Evolutionary conservation across 2,113 vertebrate genomes (phyloP).

Genomic region (Microcebus griseorufus): DNA sequence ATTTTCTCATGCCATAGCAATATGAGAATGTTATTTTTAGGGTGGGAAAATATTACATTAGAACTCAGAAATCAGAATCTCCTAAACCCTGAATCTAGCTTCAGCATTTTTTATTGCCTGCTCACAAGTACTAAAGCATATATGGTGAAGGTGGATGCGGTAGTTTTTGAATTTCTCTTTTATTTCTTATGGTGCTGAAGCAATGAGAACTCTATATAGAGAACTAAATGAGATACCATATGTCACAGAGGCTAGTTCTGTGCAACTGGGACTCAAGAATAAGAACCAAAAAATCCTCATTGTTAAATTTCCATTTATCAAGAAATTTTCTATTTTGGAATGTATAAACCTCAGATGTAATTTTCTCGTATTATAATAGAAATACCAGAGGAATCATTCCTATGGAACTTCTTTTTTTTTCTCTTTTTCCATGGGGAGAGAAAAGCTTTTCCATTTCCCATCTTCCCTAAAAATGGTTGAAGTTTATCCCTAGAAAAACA

Average conservation of each 20-base stretch:
- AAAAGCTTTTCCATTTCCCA: not conserved
- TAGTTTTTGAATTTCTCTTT: not conserved
- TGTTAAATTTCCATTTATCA: slow-evolving; percentile 32
- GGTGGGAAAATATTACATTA: not conserved
- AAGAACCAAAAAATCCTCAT: not conserved
- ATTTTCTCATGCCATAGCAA: slow-evolving; percentile 1
- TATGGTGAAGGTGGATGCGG: not conserved
- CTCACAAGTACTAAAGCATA: not conserved
- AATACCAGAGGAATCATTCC: not conserved
- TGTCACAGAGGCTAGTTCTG: not conserved
- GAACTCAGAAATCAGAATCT: slow-evolving; percentile 12
- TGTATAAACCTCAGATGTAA: slow-evolving; percentile 30
- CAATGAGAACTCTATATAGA: not conserved
- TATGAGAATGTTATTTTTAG: slow-evolving; percentile 10
- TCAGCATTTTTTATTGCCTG: not conserved
- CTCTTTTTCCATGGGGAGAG: not conserved
- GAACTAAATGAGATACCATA: not conserved
- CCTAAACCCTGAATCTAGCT: not conserved
- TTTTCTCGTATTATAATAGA: slow-evolving; percentile 13
- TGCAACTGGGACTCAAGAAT: not conserved
- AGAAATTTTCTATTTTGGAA: slow-evolving; percentile 34
- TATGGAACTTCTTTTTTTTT: not conserved
- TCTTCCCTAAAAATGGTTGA: slow-evolving; percentile 9
- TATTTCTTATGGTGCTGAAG: not conserved
- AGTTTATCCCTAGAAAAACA: not conserved